Conservation (phyloP, 2,113 vertebrate genomes). For the Leucoraja erinaceus region DNA sequence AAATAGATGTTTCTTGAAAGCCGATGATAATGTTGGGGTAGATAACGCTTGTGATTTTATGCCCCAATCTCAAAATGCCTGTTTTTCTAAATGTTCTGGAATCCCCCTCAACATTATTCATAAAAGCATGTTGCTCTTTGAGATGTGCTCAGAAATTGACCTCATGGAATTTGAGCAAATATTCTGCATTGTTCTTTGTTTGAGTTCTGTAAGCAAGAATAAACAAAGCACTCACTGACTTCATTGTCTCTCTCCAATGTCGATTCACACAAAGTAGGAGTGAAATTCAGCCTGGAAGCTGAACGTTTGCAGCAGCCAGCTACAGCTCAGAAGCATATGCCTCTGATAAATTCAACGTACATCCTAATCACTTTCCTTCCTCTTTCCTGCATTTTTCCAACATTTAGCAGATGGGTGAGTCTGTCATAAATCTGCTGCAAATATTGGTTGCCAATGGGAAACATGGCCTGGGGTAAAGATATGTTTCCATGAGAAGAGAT, state of each 20-base stretch:
- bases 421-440: neutral
- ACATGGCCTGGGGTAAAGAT: neutral
- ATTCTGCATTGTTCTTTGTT: slow-evolving; percentile 22
- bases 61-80: neutral
- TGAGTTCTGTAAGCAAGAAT: neutral
- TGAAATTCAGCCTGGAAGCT: neutral
- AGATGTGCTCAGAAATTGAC: neutral
- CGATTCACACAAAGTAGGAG: neutral
- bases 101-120: neutral
- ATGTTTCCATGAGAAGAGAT: neutral
- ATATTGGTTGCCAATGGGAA: neutral
- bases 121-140: neutral
- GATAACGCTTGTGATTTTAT: neutral
- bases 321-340: neutral
- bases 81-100: neutral
- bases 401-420: neutral
- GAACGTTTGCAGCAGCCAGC: neutral
- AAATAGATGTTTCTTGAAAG: neutral
- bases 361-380: neutral
- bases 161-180: neutral
- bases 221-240: neutral
- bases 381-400: neutral
- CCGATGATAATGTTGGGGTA: neutral
- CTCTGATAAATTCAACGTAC: neutral
- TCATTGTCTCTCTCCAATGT: neutral